These are phyloP conservation scores for Hipposideros larvatus DNA, from an alignment of 2,797 vertebrate species.

Conservation along the genomic window DNA sequence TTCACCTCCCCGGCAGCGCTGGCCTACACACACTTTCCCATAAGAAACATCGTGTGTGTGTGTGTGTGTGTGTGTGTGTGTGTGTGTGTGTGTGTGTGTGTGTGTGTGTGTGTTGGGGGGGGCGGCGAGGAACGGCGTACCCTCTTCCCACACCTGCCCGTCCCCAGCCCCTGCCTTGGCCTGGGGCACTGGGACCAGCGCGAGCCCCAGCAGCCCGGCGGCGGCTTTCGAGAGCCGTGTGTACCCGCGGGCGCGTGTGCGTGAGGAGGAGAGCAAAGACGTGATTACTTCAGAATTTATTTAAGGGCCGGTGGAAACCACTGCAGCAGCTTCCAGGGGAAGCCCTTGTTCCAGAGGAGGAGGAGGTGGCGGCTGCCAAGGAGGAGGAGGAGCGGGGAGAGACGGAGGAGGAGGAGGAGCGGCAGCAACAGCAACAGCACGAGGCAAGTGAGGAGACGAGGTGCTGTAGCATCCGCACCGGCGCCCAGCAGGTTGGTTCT, in stretches of 20 bases:
- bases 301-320: constrained; percentile 92
- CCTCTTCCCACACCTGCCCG: not conserved
- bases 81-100: too few relatives aligned
- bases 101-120: too few relatives aligned
- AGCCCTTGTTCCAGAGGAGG: constrained; percentile 82
- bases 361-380: constrained; percentile 65
- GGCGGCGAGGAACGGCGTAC: accelerated
- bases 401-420: constrained; percentile 49
- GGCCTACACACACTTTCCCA: not conserved
- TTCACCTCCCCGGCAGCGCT: not conserved
- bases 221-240: constrained; percentile 79
- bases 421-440: not conserved
- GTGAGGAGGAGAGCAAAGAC: constrained; percentile 86
- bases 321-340: constrained; percentile 89
- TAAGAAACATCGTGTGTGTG: not conserved
- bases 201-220: not conserved
- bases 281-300: constrained; percentile 92
- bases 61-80: too few relatives aligned
- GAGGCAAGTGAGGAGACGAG: constrained; percentile 28
- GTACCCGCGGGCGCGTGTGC: constrained; percentile 77
- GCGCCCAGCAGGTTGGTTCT: constrained; percentile 73
- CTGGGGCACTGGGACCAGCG: not conserved
- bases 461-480: constrained; percentile 59
- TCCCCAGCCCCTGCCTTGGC: not conserved
- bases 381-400: constrained; percentile 59